These are phyloP conservation scores for Indri indri DNA, from an alignment of 2,113 vertebrate species.

Conservation along the genomic window DNA sequence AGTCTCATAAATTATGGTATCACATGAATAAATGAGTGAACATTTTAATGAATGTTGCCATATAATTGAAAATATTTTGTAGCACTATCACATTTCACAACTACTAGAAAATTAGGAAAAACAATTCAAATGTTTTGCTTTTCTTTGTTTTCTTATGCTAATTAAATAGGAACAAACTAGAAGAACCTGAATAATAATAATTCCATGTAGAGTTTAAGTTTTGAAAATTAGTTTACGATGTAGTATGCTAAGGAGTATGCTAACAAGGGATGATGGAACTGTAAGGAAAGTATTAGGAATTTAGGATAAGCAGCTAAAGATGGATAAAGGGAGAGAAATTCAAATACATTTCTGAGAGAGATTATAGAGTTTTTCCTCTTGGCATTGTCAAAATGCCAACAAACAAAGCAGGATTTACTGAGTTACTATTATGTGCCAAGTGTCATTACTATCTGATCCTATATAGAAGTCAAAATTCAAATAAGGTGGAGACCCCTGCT, in stretches of 20 bases:
- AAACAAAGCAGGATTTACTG: not conserved
- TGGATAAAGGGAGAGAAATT: not conserved
- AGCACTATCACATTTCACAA: not conserved
- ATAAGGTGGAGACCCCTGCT: not conserved
- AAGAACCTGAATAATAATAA: not conserved
- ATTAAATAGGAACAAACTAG: not conserved
- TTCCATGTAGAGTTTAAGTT: not conserved
- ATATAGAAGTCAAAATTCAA: not conserved
- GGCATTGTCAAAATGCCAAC: not conserved
- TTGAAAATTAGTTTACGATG: slow-evolving; percentile 10
- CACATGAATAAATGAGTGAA: slow-evolving; percentile 27
- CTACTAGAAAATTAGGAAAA: slow-evolving; percentile 33
- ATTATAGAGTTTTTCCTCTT: not conserved
- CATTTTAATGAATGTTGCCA: not conserved
- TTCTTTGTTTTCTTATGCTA: not conserved
- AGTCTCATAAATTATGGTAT: slow-evolving; percentile 1
- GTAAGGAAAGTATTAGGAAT: not conserved
- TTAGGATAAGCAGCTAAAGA: not conserved
- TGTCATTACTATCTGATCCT: not conserved
- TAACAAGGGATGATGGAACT: not conserved
- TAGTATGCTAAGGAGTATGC: not conserved
- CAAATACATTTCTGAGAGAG: not conserved
- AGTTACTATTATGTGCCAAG: not conserved
- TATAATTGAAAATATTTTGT: slow-evolving; percentile 29
- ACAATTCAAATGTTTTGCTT: not conserved